Conservation (phyloP, 2,888 invertebrate genomes). For the Apamea sordens region DNA sequence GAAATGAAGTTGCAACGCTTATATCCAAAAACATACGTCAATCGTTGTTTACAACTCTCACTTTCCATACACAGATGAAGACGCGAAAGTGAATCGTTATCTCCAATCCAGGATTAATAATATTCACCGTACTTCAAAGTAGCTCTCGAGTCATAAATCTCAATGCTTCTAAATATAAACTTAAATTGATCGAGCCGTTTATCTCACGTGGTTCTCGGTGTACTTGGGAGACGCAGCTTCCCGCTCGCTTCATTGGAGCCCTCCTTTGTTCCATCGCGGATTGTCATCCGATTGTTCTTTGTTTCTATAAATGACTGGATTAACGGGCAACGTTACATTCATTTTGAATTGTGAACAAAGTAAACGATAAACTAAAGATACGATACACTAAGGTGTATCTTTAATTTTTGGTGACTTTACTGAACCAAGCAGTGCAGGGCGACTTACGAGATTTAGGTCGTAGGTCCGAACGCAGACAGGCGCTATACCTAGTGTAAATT, state of each 20-base stretch:
- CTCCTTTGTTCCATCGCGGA: conserved; percentile 47
- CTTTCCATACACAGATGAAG: conserved; percentile 44
- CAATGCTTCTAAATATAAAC: conserved; percentile 63
- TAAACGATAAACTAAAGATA: background rate
- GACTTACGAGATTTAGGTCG: background rate
- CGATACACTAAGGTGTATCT: background rate
- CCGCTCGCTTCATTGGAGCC: conserved; percentile 29
- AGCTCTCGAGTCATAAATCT: conserved; percentile 59
- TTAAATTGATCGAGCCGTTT: conserved; percentile 52
- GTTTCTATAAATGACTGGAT: conserved; percentile 42
- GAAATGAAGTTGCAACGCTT: conserved; percentile 7
- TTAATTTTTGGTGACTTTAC: background rate
- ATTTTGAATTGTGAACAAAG: conserved; percentile 18
- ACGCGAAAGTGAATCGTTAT: conserved; percentile 52
- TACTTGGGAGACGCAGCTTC: conserved; percentile 37
- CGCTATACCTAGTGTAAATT: background rate
- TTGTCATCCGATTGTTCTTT: conserved; percentile 59
- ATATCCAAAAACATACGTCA: conserved; percentile 36
- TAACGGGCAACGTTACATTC: conserved; percentile 4
- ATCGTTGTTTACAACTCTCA: conserved; percentile 48
- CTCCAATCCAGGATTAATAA: conserved; percentile 46
- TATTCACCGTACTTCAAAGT: conserved; percentile 55
- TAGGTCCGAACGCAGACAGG: background rate
- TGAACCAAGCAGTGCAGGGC: background rate
- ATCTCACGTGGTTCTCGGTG: conserved; percentile 40